Base-by-base conservation (phyloP, 2,797 vertebrate species). In the Pristis pectinata region DNA sequence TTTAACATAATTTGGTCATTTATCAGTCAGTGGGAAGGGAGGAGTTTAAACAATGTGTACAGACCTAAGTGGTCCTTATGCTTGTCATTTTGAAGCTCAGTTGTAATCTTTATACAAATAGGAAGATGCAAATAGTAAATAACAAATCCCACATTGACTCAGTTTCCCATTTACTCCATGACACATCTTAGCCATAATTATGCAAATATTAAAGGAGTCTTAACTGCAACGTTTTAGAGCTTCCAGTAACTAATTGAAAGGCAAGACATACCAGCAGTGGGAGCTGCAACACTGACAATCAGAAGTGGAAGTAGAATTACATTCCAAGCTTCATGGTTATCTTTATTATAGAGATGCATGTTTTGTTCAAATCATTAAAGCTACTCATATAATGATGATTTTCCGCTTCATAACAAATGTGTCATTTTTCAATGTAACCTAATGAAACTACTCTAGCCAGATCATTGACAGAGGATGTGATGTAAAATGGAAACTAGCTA, bases 391-490 rank as follows among this genome's bases (percentile, higher is more conserved):
- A 80, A 77, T 64, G 93, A 94, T 96, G 96, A 94, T 67, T 95
- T 96, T 95, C 95, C 95, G 96, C 96, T 97, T 97, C 95, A 95
- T 97, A 98, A 96, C 95, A 97, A 96, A 96, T 96, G 97, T 96
- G 96, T 95, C 97, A 96, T 96, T 95, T 96, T 91, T 64, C 87
- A 64, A 95, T 96, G 96, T 97, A 95, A 96, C 97, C 97, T 96
- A 98, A 98, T 97, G 97, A 96, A 97, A 97, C 95, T 94, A 92
- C 34, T 67, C 10, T 9, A n/a, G 49, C 27, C 10, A 56, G 49
- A 30, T 85, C 49, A 10, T 56, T 34, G 85, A 4, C 82, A 37
- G 56, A 2, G 49, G 10, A 11, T 56, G 49, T 10, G 53, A 53
- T 5, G 13, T 34, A 53, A 83, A 83, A 83, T 53, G 19, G 44